Conservation (phyloP, 2,888 invertebrate genomes). For the Himalopsyche anomala region DNA sequence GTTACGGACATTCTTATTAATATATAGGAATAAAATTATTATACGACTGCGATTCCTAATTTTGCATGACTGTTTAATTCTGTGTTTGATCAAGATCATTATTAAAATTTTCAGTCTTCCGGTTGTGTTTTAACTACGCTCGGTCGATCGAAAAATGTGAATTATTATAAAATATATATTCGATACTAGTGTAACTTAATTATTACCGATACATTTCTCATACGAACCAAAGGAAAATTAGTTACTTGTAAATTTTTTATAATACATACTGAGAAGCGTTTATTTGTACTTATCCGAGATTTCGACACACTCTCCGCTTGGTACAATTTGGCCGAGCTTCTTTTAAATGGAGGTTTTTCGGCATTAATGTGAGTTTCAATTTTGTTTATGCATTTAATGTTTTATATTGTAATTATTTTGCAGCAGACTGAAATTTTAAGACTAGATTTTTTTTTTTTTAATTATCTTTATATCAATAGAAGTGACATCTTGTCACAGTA, state of each 20-base stretch:
- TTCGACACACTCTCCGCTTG: neutral
- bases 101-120: constrained; percentile 63
- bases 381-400: constrained; percentile 27
- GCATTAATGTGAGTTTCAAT: neutral
- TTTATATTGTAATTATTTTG: constrained; percentile 29
- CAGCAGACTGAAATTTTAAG: constrained; percentile 27
- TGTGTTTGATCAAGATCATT: constrained; percentile 57
- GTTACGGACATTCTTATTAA: neutral
- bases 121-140: constrained; percentile 20
- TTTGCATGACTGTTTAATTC: constrained; percentile 39
- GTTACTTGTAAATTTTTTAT: constrained; percentile 34
- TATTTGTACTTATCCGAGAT: constrained; percentile 25
- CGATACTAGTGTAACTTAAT: constrained; percentile 11
- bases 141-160: constrained; percentile 14
- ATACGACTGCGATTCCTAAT: constrained; percentile 16
- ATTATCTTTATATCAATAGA: neutral
- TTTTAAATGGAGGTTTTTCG: neutral
- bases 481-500: neutral
- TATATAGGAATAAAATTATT: constrained; percentile 14
- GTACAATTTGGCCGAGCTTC: neutral
- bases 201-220: constrained; percentile 28
- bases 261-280: constrained; percentile 26
- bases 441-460: neutral
- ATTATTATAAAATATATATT: constrained; percentile 32
- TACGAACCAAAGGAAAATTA: constrained; percentile 44